Evolutionary conservation across 2,113 vertebrate genomes (phyloP).

Genomic region (Rattus rattus): DNA sequence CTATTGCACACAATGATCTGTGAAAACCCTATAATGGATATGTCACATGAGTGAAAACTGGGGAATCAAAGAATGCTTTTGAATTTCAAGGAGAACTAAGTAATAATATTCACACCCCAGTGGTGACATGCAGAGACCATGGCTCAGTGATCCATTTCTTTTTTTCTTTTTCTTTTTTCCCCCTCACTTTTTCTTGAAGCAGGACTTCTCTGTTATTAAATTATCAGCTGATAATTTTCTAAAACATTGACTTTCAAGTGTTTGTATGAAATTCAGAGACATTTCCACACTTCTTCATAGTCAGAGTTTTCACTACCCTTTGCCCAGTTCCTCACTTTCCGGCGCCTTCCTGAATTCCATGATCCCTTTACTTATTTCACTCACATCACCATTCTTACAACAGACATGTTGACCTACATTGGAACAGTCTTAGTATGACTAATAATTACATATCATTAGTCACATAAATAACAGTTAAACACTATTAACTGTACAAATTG

Average conservation of each 20-base stretch:
- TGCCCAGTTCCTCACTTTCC: conserved; percentile 1
- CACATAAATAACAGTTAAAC: conserved; percentile 28
- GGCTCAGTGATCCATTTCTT: not conserved
- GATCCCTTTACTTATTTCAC: conserved; percentile 13
- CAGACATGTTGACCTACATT: conserved; percentile 2
- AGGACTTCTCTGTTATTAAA: not conserved
- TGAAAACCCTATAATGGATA: not conserved
- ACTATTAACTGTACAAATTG: not conserved
- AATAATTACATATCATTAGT: conserved; percentile 13
- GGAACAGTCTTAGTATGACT: not conserved
- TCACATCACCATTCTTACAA: not conserved
- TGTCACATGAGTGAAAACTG: conserved; percentile 12
- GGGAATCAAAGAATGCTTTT: conserved; percentile 2
- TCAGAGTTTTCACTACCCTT: conserved; percentile 41
- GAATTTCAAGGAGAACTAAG: conserved; percentile 1
- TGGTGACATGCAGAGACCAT: not conserved
- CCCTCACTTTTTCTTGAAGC: no score
- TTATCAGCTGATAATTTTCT: not conserved
- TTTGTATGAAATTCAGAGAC: conserved; percentile 12
- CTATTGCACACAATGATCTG: conserved; percentile 13
- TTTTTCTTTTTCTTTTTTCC: no score
- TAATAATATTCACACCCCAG: not conserved
- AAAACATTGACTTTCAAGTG: conserved; percentile 22
- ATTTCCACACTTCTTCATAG: not conserved
- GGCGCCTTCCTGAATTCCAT: not conserved